Base-by-base conservation (phyloP, 2,113 vertebrate species). In the Cyphomyrus discorhynchus region DNA sequence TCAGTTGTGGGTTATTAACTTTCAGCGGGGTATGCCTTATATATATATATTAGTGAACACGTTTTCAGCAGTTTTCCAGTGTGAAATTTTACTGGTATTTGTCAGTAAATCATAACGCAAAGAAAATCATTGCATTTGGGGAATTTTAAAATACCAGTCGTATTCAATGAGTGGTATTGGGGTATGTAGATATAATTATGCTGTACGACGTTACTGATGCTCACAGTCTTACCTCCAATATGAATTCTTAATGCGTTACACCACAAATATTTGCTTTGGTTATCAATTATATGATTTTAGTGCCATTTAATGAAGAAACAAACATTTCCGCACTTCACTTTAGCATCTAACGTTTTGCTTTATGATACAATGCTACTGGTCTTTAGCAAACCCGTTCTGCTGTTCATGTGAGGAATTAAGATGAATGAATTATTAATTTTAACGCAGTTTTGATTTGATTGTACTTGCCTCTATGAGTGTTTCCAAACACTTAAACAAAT, bases 351-450 rank as follows among this genome's bases (percentile, higher is more conserved):
- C 42, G 15, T 83, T 24, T 19, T 83, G 4, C 42, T 9, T 45
- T 24, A 39, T 83, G 21, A 10, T 42, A 24, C 80, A 83, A 83
- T 46, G 80, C 19, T 46, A 45, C 80, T 83, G 39, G 35, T n/a
- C 5, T 83, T 83, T 46, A 46, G 42, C 2, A 46, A 80, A 83
- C 15, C 21, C 50, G 80, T 83, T 19, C 39, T 83, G 80, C 80
- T 45, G 80, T 45, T 83, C 31, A 46, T 83, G 19, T 83, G 42
- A 83, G 21, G 42, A 46, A 83, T 83, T 83, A 84, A 47, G 45
- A 21, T 47, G 45, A 84, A 84, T 84, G 45, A 84, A 84, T 47
- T 84, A 47, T 84, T 84, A 84, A 84, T 84, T 84, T 42, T 84
- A 47, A 84, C 42, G 31, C 39, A 46, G 1, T n/a, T 84, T 84